These are phyloP conservation scores for Orchestia grillus DNA, from an alignment of 1,140 invertebrate species.

Conservation along the genomic window DNA sequence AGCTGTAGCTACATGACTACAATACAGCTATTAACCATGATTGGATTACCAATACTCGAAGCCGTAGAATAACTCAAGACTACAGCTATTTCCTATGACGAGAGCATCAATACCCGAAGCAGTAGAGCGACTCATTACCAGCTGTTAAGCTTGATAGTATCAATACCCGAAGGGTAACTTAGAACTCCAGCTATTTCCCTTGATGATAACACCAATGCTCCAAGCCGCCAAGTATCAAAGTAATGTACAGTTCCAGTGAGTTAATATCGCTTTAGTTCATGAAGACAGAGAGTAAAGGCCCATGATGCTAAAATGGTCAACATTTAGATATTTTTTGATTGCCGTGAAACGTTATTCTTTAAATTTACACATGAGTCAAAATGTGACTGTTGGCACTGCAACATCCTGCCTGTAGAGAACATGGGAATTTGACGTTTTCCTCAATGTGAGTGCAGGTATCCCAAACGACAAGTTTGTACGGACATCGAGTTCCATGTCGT, in stretches of 20 bases:
- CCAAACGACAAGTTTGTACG: background rate
- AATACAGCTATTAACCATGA: too few relatives aligned
- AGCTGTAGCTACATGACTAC: too few relatives aligned
- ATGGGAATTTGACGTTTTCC: background rate
- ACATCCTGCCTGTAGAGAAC: background rate
- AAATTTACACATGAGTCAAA: background rate
- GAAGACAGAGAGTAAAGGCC: background rate
- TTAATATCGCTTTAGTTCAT: too few relatives aligned
- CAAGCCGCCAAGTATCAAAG: background rate
- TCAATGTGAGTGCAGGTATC: background rate
- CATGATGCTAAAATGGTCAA: background rate
- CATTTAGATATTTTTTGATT: background rate
- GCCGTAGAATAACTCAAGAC: too few relatives aligned
- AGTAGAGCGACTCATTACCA: too few relatives aligned
- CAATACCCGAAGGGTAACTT: too few relatives aligned
- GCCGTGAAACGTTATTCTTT: background rate
- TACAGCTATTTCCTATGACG: too few relatives aligned
- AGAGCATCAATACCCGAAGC: too few relatives aligned
- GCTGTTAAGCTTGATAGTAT: too few relatives aligned
- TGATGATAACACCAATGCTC: too few relatives aligned
- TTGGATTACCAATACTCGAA: too few relatives aligned
- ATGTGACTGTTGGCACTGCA: background rate
- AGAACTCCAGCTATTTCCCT: too few relatives aligned
- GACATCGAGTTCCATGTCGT: background rate
- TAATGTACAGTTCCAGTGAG: background rate